phyloP scores from a whole-genome alignment of 1,140 invertebrate species.

The Paraescarpia echinospica region DNA sequence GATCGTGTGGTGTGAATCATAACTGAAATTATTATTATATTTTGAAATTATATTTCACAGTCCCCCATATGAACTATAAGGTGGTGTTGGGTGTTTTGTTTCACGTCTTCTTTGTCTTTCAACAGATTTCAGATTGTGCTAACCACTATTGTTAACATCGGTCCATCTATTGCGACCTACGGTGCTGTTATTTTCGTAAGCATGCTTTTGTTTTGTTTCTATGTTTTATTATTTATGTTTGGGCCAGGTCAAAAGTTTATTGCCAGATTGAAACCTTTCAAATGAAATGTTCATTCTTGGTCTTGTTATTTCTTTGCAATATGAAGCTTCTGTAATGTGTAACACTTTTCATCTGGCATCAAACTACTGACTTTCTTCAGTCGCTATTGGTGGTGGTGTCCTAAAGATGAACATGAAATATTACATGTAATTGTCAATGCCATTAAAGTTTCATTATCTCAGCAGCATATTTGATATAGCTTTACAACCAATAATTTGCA shows the following conservation, averaged over 20 bases:
- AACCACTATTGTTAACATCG: conserved; percentile 60
- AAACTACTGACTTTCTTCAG: neutral
- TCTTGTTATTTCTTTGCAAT: neutral
- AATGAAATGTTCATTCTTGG: neutral
- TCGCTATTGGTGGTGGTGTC: neutral
- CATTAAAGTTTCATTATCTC: neutral
- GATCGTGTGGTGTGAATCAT: neutral
- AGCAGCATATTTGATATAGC: neutral
- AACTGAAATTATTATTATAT: neutral
- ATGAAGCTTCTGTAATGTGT: neutral
- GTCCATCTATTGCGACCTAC: conserved; percentile 62
- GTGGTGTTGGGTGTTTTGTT: neutral
- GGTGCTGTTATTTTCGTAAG: conserved; percentile 62
- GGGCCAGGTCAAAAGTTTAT: neutral
- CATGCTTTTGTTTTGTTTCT: conserved; percentile 15
- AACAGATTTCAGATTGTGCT: conserved; percentile 61
- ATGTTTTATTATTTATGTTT: neutral
- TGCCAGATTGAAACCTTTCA: neutral
- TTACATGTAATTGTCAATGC: neutral
- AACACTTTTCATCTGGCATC: neutral
- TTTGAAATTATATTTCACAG: neutral
- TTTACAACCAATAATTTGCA: too few species aligned
- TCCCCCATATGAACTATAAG: neutral
- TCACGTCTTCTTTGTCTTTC: conserved; percentile 23
- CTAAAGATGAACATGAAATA: neutral